Evolutionary conservation across 2,888 invertebrate genomes (phyloP), one percentile per base, ranked within the genome.

Genomic region (Orchestes rusci): DNA sequence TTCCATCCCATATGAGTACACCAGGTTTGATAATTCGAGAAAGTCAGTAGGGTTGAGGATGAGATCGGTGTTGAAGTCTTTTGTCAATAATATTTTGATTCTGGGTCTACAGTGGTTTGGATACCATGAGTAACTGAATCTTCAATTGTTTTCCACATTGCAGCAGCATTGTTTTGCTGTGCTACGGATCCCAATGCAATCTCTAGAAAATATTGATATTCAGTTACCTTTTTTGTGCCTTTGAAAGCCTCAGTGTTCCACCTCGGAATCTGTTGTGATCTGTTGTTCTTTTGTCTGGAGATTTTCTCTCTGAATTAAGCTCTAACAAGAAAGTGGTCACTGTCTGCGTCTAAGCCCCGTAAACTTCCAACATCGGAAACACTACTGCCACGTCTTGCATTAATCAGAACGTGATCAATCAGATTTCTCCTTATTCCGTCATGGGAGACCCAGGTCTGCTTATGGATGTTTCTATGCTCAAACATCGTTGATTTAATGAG

Each of bases 401-500:
- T 15, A 16, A 39, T 31, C 4, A 39, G 7, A 13, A 39, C n/a
- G 12, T 39, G 39, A 17, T 39, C 39, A 5, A 39, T 39, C 13
- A 17, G 39, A 27, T 39, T 39, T 20, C 31, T 39, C 3, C 15
- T 39, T 7, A 16, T 13, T 15, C 16, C 39, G 13, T 39, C 31
- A 16, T 39, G 29, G 2, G 38, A 28, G 4, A 37, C 27, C 38
- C 27, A 37, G 3, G 38, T 37, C 12, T 37, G 27, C 16, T 37
- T 39, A 17, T 39, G 39, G 12, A 39, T 16, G 12, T 35, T 17
- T 34, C 31, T 39, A 39, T 39, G 5, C 5, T 31, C 18, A 16
- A 39, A 39, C 32, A 39, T 39, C 3, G 31, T 39, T 15, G 39
- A 39, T 12, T 39, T 39, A 3, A 39, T 5, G 3, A 39, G 18